Evolutionary conservation across 2,888 invertebrate species (phyloP), one percentile per base, ranked within the genome.

Genomic region (Cephus spinipes): DNA sequence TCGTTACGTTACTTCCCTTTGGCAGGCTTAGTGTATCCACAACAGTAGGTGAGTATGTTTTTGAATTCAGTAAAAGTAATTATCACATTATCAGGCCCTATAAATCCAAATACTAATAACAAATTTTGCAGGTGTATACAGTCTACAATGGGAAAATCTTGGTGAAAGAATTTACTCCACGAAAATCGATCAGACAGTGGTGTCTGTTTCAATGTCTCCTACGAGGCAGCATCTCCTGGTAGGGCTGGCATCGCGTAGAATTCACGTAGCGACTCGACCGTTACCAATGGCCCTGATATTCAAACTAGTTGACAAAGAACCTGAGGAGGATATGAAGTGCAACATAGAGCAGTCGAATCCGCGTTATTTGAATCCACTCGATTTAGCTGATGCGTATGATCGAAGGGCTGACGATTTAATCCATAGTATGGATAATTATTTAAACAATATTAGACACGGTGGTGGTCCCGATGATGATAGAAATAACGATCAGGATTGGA

Each of bases 181-280:
- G 11, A 94, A 94, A 88, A 94, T 96, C 82, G 95, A 96, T 87
- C 96, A 96, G 86, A 95, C 95, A 90, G 97, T 96, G 1, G 96
- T 97, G 75, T 97, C 97, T 1, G 95, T 97, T 69, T 96, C 96
- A 81, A 92, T 97, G 82, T 97, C 97, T n/a, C 97, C 97, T 1
- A 94, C 96, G 23, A 95, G 95, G 82, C 94, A 96, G 35, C 96
- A 96, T 91, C 93, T 97, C 36, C 94, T 97, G 73, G 96, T 97
- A 35, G 97, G 97, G 23, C 93, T 97, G 69, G 96, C 96, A 79
- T 94, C 95, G 68, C 93, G 95, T 0, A 92, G 95, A 73, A 92
- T 93, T 30, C 93, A 94, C 73, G 92, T 94, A 71, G 93, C 85
- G 0, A 69, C 83, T 4, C 81, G 87, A 34, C 85, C 87, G 0